Evolutionary conservation across 1,140 invertebrate species (phyloP), one percentile per base, ranked within the genome.

Genomic region (Meloidogyne hapla): DNA sequence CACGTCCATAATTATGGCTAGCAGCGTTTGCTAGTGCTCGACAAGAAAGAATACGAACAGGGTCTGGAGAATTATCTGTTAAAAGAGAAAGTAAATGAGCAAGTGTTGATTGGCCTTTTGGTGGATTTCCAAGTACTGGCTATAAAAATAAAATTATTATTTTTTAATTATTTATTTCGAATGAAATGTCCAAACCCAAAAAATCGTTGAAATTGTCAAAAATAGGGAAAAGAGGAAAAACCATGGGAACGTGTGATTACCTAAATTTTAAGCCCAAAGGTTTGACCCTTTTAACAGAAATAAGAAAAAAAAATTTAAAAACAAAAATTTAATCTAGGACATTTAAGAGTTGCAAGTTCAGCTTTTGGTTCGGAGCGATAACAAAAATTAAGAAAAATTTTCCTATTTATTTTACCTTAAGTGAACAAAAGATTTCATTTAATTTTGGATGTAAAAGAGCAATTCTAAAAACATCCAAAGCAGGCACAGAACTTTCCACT

Each of bases 401-500:
- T n/a, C 9, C 42, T 68, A 40, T 65, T 33, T 76, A 33, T 0
- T 13, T 33, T 62, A 67, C 62, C 73, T 56, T 73, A 42, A 45
- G 64, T 2, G 78, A 75, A 68, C 81, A 86, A 69, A 84, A 85
- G 42, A 78, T 78, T 28, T 69, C 48, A 61, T 86, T 85, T 5
- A 86, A 26, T 8, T 71, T 63, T 25, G 38, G 56, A 69, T 83
- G 74, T 8, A 85, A 73, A 4, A 85, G 65, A 2, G 83, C 83
- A 23, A 84, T 28, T 26, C 84, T 68, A 48, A 85, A 81, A 1
- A 86, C 56, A 68, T 85, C 85, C 1, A 86, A 42, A 12, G 81
- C 71, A 18, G 83, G 79, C 1, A 77, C 64, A 25, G 85, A 26
- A 3, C 73, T 8, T 18, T 85, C 76, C n/a, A 82, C 25, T 1